Conservation (phyloP, 2,113 vertebrate genomes). For the Perca schrenkii region DNA sequence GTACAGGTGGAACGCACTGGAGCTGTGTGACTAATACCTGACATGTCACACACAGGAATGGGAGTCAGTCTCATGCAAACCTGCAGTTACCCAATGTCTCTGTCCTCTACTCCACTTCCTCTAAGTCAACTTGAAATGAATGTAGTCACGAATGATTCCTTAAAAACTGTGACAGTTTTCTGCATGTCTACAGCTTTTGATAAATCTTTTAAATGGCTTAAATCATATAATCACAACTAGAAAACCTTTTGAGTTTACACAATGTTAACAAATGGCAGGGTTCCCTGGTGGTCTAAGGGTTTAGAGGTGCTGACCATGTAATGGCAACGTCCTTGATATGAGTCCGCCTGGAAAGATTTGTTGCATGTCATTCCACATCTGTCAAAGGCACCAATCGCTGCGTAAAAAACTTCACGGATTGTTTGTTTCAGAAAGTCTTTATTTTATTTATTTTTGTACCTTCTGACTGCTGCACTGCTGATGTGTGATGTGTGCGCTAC, state of each 20-base stretch:
- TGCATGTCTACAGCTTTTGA: background rate
- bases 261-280: too few relatives aligned
- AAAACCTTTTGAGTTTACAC: too few relatives aligned
- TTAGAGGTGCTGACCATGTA: too few relatives aligned
- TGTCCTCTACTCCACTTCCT: background rate
- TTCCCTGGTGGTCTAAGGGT: too few relatives aligned
- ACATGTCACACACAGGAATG: background rate
- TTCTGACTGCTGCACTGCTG: too few relatives aligned
- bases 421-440: background rate
- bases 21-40: background rate
- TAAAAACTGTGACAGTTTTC: background rate
- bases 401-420: background rate
- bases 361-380: too few relatives aligned
- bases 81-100: background rate
- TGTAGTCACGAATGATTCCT: background rate
- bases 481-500: too few relatives aligned
- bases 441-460: too few relatives aligned
- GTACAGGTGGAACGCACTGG: conserved; percentile 14
- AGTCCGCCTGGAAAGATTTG: too few relatives aligned
- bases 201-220: background rate
- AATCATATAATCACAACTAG: background rate
- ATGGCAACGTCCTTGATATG: too few relatives aligned
- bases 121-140: background rate
- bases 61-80: background rate
- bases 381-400: background rate